A percentile compares a stretch with the other conserved stretches of the same genome.
Conservation (phyloP, 2,113 vertebrate genomes). For the Phycodurus eques region DNA sequence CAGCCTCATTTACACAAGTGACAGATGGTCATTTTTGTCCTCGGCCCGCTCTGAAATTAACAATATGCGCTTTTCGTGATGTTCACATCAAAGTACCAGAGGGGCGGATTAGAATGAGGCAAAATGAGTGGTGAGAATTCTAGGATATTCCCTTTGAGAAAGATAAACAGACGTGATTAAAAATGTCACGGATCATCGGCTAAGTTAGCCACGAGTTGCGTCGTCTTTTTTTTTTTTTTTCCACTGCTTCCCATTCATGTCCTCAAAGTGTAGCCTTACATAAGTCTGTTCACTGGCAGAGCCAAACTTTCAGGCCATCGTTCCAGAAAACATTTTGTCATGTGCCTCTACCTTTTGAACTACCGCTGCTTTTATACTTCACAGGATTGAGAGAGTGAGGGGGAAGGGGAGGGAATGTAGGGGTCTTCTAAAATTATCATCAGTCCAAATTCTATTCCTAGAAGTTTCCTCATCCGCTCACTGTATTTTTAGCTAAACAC, state of each 20-base stretch:
- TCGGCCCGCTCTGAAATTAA: slow-evolving; percentile 26
- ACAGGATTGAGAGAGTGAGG: background rate
- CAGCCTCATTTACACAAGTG: slow-evolving; percentile 32
- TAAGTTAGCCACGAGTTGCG: background rate
- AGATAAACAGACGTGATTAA: background rate
- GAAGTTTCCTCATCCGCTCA: background rate
- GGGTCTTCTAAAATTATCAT: background rate
- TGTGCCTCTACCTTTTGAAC: background rate
- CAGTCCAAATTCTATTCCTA: background rate
- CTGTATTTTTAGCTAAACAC: no score
- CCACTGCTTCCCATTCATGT: background rate
- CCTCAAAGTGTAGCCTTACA: no score
- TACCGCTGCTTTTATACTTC: background rate
- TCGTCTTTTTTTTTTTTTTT: background rate
- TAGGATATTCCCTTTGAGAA: slow-evolving; percentile 46
- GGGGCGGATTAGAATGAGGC: slow-evolving; percentile 21
- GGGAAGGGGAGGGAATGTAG: no score
- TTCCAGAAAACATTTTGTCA: background rate
- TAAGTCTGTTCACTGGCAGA: no score
- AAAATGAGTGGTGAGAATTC: slow-evolving; percentile 61
- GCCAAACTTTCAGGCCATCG: no score
- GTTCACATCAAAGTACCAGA: slow-evolving; percentile 39
- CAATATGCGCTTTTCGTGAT: slow-evolving; percentile 52
- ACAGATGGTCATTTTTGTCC: slow-evolving; percentile 32
- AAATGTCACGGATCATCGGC: no score